A percentile compares a stretch with the other conserved stretches of the same genome.
phyloP scores from a whole-genome alignment of 2,888 invertebrate genomes.

The Lasiommata megera region DNA sequence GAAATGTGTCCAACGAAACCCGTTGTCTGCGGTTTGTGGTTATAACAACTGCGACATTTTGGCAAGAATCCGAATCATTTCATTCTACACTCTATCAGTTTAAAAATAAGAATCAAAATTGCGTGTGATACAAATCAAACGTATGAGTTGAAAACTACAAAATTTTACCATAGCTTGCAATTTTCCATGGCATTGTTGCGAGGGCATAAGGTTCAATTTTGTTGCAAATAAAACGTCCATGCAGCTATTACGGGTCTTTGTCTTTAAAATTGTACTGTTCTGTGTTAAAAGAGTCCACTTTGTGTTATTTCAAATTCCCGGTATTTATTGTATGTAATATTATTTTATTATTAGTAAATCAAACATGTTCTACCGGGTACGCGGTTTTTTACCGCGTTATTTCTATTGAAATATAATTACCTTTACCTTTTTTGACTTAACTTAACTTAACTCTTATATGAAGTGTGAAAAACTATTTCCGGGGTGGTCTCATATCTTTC shows the following conservation, averaged over 20 bases:
- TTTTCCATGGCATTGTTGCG: conserved; percentile 19
- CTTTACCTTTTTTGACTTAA: no score
- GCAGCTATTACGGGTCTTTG: conserved; percentile 22
- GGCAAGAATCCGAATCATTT: background rate
- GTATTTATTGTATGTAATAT: conserved; percentile 8
- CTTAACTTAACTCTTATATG: no score
- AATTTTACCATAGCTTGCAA: conserved; percentile 23
- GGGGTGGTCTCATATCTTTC: no score
- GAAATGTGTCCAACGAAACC: conserved; percentile 51
- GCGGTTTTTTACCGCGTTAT: no score
- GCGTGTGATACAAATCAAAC: background rate
- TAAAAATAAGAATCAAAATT: conserved; percentile 17
- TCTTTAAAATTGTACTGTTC: conserved; percentile 19
- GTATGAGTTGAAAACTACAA: conserved; percentile 17
- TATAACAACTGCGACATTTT: conserved; percentile 32
- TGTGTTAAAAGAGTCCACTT: conserved; percentile 14
- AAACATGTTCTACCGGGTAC: no score
- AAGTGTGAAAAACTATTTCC: no score
- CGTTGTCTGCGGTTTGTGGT: conserved; percentile 62
- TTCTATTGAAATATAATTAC: no score
- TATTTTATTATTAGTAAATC: no score
- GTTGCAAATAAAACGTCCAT: background rate
- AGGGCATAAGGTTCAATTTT: conserved; percentile 22
- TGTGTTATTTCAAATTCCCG: conserved; percentile 17
- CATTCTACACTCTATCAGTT: conserved; percentile 4